Evolutionary conservation across 2,113 vertebrate species (phyloP).

Genomic region (Brachypodius melanocephalos): DNA sequence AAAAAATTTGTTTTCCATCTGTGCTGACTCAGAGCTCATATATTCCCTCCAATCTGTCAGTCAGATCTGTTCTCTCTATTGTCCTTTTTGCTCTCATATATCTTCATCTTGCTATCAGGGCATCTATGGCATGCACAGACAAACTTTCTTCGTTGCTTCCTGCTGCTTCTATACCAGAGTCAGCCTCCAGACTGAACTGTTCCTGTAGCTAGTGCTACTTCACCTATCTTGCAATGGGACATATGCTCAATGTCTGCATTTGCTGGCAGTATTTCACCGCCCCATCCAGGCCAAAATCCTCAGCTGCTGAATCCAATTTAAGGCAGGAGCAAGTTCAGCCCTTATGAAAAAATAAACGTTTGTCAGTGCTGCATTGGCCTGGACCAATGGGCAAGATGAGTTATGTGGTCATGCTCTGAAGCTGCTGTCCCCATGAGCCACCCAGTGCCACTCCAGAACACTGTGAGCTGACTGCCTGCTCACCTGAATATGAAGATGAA

Average conservation of each 20-base stretch:
- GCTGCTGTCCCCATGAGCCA: neutral
- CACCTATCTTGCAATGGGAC: neutral
- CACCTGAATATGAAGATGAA: constrained; percentile 99
- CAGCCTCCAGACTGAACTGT: neutral
- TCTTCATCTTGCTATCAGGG: neutral
- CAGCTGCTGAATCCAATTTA: neutral
- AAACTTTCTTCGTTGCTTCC: neutral
- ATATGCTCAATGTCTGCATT: neutral
- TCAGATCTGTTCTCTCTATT: neutral
- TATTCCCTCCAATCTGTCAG: neutral
- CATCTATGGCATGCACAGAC: neutral
- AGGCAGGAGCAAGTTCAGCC: neutral
- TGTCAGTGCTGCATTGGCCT: neutral
- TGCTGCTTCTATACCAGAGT: neutral
- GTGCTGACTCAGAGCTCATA: neutral
- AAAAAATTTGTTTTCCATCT: neutral
- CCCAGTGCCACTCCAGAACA: neutral
- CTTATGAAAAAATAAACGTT: neutral
- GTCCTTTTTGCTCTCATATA: neutral
- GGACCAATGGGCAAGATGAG: neutral
- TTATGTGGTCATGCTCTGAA: neutral
- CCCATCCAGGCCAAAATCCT: neutral
- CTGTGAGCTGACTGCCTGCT: neutral
- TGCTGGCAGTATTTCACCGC: neutral
- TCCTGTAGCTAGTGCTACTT: neutral